Conservation (phyloP, 1,140 invertebrate genomes). For the Pogonognathellus flavescens region DNA sequence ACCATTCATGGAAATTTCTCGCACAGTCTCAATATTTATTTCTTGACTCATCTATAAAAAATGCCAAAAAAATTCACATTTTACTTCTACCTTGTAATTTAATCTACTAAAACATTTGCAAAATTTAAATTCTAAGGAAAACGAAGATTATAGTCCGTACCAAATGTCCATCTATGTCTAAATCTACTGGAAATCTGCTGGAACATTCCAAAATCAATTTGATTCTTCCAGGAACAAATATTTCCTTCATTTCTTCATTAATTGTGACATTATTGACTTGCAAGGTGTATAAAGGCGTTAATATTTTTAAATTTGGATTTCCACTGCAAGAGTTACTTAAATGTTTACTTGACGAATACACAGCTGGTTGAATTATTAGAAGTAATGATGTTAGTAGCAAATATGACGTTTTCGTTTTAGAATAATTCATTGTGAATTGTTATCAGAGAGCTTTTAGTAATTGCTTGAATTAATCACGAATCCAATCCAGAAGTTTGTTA, state of each 20-base stretch:
- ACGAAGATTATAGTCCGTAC: too few relatives aligned
- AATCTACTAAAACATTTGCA: too few relatives aligned
- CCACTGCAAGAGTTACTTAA: too few relatives aligned
- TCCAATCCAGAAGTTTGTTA: too few relatives aligned
- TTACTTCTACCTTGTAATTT: background rate
- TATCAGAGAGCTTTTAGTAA: too few relatives aligned
- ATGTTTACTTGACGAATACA: too few relatives aligned
- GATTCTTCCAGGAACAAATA: background rate
- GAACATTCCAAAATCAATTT: background rate
- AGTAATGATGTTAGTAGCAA: too few relatives aligned
- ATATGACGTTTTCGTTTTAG: too few relatives aligned
- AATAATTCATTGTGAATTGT: too few relatives aligned
- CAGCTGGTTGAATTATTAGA: too few relatives aligned
- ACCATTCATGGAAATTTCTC: background rate
- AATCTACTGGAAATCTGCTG: background rate
- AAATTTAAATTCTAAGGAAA: background rate
- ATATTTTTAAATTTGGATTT: background rate
- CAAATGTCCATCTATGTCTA: conserved; percentile 22
- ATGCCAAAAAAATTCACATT: background rate
- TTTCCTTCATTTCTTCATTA: background rate
- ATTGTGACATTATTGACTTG: background rate
- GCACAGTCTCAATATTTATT: background rate
- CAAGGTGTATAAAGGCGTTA: background rate
- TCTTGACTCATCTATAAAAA: conserved; percentile 25
- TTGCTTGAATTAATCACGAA: too few relatives aligned